phyloP scores from a whole-genome alignment of 1,140 invertebrate genomes.

The Daktulosphaira vitifoliae region DNA sequence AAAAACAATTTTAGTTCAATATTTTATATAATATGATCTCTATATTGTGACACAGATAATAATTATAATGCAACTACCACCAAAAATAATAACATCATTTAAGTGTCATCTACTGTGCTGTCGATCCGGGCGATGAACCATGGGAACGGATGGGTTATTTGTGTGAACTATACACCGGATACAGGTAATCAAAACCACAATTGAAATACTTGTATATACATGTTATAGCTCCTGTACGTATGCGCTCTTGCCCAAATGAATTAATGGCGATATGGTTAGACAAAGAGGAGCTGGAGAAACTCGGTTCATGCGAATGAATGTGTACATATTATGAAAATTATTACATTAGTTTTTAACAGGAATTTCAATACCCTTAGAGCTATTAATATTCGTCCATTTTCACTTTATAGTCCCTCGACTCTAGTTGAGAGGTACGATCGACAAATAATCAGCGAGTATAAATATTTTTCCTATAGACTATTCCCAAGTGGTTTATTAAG shows the following conservation, averaged over 20 bases:
- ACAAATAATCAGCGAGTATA: not conserved
- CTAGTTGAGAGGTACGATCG: not conserved
- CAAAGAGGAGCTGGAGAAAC: constrained; percentile 3
- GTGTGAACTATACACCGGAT: constrained; percentile 28
- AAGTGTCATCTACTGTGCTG: too few relatives aligned
- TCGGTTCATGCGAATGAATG: not conserved
- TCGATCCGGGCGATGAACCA: not conserved
- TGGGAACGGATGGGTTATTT: constrained; percentile 25
- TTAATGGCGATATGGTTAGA: too few relatives aligned
- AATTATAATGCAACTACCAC: too few relatives aligned
- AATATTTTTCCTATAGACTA: not conserved
- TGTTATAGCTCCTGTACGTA: too few relatives aligned
- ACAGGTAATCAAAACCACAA: constrained; percentile 28
- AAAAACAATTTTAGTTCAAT: too few relatives aligned
- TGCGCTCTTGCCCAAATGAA: too few relatives aligned
- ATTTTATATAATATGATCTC: too few relatives aligned
- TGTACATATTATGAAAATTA: not conserved
- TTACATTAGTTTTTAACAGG: not conserved
- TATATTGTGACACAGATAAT: too few relatives aligned
- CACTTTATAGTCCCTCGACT: not conserved
- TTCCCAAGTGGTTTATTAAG: not conserved
- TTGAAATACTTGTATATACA: not conserved
- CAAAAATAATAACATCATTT: too few relatives aligned
- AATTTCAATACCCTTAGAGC: not conserved
- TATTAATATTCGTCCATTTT: constrained; percentile 21